Conservation (phyloP, 2,797 vertebrate genomes). For the Malacoraja senta region DNA sequence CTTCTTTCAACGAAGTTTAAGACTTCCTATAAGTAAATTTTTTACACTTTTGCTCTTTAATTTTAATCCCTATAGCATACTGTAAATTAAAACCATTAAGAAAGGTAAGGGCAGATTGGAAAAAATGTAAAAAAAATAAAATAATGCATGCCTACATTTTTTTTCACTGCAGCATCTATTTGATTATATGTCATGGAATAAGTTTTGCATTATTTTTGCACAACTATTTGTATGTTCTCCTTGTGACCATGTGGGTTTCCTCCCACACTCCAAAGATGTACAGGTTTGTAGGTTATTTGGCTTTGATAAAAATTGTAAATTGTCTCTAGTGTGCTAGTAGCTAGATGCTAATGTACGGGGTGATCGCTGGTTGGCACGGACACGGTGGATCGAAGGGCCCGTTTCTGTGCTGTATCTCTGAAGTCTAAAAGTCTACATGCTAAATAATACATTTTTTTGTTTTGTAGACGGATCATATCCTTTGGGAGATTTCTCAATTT, state of each 20-base stretch:
- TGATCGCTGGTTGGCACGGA: too few relatives aligned
- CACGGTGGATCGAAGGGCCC: too few relatives aligned
- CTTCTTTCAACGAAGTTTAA: background rate
- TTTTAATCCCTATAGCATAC: background rate
- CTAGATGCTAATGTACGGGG: too few relatives aligned
- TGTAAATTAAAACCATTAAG: background rate
- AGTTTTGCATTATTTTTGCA: background rate
- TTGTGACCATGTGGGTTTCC: too few relatives aligned
- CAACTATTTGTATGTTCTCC: too few relatives aligned
- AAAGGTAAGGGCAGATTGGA: background rate
- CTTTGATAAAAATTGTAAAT: too few relatives aligned
- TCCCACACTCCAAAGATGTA: too few relatives aligned
- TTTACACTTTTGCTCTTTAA: background rate
- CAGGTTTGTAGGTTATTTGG: too few relatives aligned
- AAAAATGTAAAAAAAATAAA: background rate
- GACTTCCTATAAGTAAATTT: background rate
- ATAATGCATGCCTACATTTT: background rate
- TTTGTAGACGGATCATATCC: conserved; percentile 69
- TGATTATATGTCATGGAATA: background rate
- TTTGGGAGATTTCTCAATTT: conserved; percentile 57
- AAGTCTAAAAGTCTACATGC: background rate
- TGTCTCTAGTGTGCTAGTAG: too few relatives aligned
- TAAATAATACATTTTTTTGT: conserved; percentile 2
- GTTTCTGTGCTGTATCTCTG: too few relatives aligned
- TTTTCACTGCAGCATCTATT: background rate